Evolutionary conservation across 2,113 vertebrate genomes (phyloP).

Genomic region (Corythoichthys haematopterus): DNA sequence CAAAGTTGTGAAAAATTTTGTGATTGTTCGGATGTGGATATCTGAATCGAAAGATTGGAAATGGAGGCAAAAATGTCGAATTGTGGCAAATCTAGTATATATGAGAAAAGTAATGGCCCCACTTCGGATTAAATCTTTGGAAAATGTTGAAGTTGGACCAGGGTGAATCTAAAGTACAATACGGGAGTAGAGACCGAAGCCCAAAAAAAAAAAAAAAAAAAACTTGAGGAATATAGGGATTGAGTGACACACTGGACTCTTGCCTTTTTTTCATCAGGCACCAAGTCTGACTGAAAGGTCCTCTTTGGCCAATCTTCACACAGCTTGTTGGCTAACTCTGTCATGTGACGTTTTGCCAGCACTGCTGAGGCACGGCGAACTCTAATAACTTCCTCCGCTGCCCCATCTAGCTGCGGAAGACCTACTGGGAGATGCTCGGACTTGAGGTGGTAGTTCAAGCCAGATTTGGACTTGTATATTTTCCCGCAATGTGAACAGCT

Average conservation of each 20-base stretch:
- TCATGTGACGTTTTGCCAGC: conserved; percentile 87
- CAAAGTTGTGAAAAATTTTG: too few relatives aligned
- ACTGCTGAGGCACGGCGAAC: conserved; percentile 86
- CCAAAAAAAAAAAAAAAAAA: too few relatives aligned
- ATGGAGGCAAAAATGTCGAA: too few relatives aligned
- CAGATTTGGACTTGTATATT: conserved; percentile 85
- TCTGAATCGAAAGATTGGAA: too few relatives aligned
- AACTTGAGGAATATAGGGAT: not conserved
- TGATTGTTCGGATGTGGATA: too few relatives aligned
- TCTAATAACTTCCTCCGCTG: conserved; percentile 69
- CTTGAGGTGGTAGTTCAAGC: conserved; percentile 88
- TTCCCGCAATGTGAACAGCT: conserved; percentile 90
- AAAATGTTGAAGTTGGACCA: too few relatives aligned
- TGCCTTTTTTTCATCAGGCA: conserved; percentile 86
- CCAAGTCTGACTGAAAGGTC: conserved; percentile 88
- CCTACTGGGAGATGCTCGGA: conserved; percentile 89
- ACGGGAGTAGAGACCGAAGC: too few relatives aligned
- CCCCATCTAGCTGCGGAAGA: conserved; percentile 63
- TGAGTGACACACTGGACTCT: not conserved
- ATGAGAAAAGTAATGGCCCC: too few relatives aligned
- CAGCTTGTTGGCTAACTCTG: conserved; percentile 85
- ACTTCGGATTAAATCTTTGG: too few relatives aligned
- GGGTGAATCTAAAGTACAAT: too few relatives aligned
- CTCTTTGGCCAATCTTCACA: conserved; percentile 92
- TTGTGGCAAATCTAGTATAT: too few relatives aligned